A percentile compares a stretch with the other conserved stretches of the same genome.
Evolutionary conservation across 2,113 vertebrate species (phyloP).

Genomic region (Tragelaphus imberbis): DNA sequence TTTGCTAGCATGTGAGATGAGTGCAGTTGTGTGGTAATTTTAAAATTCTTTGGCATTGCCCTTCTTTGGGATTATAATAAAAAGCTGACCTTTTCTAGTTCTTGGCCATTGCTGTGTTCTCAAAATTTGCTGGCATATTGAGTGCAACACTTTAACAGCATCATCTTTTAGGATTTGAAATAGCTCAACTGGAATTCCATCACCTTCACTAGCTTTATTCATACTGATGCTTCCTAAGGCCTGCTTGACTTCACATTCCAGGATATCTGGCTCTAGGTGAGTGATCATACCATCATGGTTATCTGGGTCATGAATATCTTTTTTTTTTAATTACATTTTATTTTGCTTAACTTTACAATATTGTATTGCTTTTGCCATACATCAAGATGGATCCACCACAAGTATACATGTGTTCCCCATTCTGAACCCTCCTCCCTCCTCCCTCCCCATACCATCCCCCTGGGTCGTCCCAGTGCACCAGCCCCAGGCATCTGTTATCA

Average conservation of each 20-base stretch:
- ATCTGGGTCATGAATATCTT: neutral
- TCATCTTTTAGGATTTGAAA: neutral
- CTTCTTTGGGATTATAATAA: neutral
- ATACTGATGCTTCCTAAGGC: neutral
- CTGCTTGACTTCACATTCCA: neutral
- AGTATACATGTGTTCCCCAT: too few relatives aligned
- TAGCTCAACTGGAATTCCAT: neutral
- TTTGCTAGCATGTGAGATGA: neutral
- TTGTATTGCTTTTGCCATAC: too few relatives aligned
- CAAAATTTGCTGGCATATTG: neutral
- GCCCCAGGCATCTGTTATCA: too few relatives aligned
- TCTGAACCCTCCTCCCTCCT: too few relatives aligned
- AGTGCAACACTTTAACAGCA: neutral
- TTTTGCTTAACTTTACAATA: too few relatives aligned
- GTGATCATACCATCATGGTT: neutral
- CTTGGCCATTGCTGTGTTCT: neutral
- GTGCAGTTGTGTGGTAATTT: neutral
- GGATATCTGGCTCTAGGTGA: neutral
- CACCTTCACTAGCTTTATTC: neutral
- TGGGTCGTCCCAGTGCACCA: too few relatives aligned
- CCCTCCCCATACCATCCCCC: too few relatives aligned
- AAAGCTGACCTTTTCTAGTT: neutral
- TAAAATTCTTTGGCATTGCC: neutral
- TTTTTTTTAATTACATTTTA: neutral
- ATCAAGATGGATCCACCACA: too few relatives aligned